These are phyloP conservation scores for Allophyes oxyacanthae DNA, from an alignment of 2,888 invertebrate species.

Conservation along the genomic window DNA sequence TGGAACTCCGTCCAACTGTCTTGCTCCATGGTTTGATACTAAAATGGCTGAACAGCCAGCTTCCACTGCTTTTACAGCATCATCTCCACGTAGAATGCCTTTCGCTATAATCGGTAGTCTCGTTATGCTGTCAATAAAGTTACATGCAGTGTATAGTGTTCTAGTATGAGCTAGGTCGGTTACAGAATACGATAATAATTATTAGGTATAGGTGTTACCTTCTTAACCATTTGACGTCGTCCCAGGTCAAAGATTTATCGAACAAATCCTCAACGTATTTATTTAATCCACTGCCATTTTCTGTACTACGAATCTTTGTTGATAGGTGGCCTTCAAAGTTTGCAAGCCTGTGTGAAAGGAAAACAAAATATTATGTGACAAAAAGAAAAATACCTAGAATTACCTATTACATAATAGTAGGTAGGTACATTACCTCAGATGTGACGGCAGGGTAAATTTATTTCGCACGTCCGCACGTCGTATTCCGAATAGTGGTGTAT, in stretches of 20 bases:
- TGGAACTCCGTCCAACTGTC: constrained; percentile 96
- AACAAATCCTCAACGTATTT: constrained; percentile 94
- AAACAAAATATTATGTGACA: no score
- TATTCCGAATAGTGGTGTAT: constrained; percentile 96
- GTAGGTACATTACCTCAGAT: constrained; percentile 90
- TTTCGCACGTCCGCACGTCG: constrained; percentile 95
- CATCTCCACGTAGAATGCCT: constrained; percentile 95
- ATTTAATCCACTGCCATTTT: constrained; percentile 93
- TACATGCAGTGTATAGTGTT: not conserved
- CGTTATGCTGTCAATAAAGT: constrained; percentile 88
- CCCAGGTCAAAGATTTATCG: constrained; percentile 95
- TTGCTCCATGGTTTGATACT: constrained; percentile 98
- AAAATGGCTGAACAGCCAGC: constrained; percentile 94
- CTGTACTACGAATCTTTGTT: constrained; percentile 82
- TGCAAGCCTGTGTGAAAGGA: constrained; percentile 90
- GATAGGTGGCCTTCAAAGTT: constrained; percentile 92
- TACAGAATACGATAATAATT: no score
- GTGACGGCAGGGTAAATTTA: constrained; percentile 94
- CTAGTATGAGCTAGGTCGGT: no score
- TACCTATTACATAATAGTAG: no score
- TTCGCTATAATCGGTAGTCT: constrained; percentile 95
- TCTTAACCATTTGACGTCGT: constrained; percentile 96
- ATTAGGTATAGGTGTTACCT: no score
- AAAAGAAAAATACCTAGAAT: no score
- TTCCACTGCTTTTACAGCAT: constrained; percentile 93